Conservation (phyloP, 2,797 vertebrate genomes). For the Protonibea diacanthus region DNA sequence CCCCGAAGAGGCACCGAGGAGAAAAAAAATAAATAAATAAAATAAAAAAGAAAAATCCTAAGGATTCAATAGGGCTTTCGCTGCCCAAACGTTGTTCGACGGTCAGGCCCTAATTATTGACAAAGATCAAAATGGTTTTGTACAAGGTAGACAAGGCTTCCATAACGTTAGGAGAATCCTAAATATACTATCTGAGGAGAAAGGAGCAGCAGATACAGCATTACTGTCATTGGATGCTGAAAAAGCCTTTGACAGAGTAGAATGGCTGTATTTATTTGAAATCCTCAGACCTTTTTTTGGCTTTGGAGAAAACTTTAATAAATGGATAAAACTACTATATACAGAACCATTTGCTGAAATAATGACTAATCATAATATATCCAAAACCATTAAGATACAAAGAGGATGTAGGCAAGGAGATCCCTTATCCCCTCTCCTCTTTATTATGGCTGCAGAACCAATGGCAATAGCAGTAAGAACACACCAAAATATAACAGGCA, state of each 20-base stretch:
- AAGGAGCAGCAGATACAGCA: constrained; percentile 4
- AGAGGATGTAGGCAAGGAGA: constrained; percentile 15
- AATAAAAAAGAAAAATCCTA: too few relatives aligned
- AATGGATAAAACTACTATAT: constrained; percentile 29
- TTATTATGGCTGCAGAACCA: constrained; percentile 24
- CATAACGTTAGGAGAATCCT: constrained; percentile 4
- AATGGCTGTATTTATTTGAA: constrained; percentile 5
- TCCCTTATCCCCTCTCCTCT: constrained; percentile 1
- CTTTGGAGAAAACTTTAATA: constrained; percentile 6
- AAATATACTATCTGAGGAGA: neutral
- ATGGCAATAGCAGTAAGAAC: constrained; percentile 10
- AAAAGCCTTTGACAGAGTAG: neutral
- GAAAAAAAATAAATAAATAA: too few relatives aligned
- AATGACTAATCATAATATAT: constrained; percentile 17
- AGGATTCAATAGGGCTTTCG: too few relatives aligned
- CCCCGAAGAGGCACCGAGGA: too few relatives aligned
- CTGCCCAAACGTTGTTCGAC: too few relatives aligned
- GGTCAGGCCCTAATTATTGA: too few relatives aligned
- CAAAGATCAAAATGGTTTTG: constrained; percentile 13
- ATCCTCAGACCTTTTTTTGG: neutral
- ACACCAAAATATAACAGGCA: constrained; percentile 1
- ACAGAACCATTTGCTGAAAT: constrained; percentile 16
- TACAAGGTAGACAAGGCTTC: constrained; percentile 2
- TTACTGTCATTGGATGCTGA: neutral
- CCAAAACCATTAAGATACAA: constrained; percentile 15